Evolutionary conservation across 2,113 vertebrate genomes (phyloP), one percentile per base, ranked within the genome.

Genomic region (Brachirus orientalis): DNA sequence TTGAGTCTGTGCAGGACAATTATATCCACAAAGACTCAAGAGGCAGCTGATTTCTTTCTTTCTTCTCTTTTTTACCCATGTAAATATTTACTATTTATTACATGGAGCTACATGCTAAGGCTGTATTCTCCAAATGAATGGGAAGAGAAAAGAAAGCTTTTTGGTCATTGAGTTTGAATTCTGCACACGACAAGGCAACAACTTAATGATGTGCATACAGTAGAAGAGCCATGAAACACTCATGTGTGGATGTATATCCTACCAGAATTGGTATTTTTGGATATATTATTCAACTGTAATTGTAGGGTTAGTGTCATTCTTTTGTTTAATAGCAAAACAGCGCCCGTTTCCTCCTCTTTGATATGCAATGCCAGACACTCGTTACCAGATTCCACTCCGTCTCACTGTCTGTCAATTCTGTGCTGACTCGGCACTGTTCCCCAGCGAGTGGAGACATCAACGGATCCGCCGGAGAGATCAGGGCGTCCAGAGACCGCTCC

Each of bases 371-470:
- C 57, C 67, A 69, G 70, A 65, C 77, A 44, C 55, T 36, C 62
- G 66, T 61, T 41, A 38, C 55, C 59, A 41, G 59, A 79, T 79
- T 68, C 72, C 61, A 51, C 48, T 63, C 77, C 41, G 38, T 50
- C 59, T 76, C 48, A 13, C 16, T 51, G 52, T 33, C 81, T 73
- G 80, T 75, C 75, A 68, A 40, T 3, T 67, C 70, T 46, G 61
- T 74, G 87, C 83, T 88, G 89, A 90, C 61, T 80, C 47, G 3
- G 66, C 82, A 64, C 46, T 71, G 52, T 48, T 70, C 61, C 63
- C 57, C 55, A n/a, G 69, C 75, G 58, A 86, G 77, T 55, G 37
- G 81, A 87, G 79, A 79, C 73, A 69, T 77, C 82, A 65, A 64
- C 77, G 76, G 64, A 82, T 85, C 73, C 65, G 57, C 10, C 33